phyloP scores from a whole-genome alignment of 2,113 vertebrate species.

The Amphilophus citrinellus region DNA sequence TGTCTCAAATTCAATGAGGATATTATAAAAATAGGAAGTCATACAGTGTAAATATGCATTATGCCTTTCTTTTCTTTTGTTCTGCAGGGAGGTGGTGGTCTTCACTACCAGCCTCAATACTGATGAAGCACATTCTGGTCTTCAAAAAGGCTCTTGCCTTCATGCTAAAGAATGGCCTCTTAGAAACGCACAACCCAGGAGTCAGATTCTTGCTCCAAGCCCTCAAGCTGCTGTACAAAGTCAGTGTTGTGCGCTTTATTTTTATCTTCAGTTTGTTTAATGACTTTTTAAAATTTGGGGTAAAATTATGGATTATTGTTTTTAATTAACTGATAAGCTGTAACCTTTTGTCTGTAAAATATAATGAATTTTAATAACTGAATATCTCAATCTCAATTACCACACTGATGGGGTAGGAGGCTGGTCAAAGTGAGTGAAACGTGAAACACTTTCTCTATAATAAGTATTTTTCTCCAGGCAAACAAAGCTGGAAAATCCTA shows the following conservation, averaged over 20 bases:
- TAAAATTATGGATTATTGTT: neutral
- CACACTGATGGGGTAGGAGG: too few relatives aligned
- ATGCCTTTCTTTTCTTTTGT: neutral
- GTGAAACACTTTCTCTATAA: neutral
- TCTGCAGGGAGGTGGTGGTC: constrained; percentile 66
- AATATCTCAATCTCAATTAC: neutral
- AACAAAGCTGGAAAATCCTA: constrained; percentile 70
- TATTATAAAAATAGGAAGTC: too few relatives aligned
- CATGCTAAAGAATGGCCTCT: constrained; percentile 57
- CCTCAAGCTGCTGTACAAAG: constrained; percentile 76
- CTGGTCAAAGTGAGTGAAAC: neutral
- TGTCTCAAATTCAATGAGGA: neutral
- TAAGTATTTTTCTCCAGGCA: constrained; percentile 50
- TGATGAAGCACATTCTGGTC: constrained; percentile 71
- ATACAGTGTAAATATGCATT: neutral
- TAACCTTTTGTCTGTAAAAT: neutral
- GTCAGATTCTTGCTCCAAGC: constrained; percentile 64
- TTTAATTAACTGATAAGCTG: neutral
- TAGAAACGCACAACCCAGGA: constrained; percentile 28
- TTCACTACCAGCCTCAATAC: constrained; percentile 47
- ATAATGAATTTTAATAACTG: neutral
- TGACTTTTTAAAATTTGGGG: neutral
- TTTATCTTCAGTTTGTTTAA: neutral
- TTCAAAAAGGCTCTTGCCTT: constrained; percentile 75
- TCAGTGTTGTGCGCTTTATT: constrained; percentile 39